Evolutionary conservation across 2,113 vertebrate genomes (phyloP), one percentile per base, ranked within the genome.

Genomic region (Bambusicola thoracicus): DNA sequence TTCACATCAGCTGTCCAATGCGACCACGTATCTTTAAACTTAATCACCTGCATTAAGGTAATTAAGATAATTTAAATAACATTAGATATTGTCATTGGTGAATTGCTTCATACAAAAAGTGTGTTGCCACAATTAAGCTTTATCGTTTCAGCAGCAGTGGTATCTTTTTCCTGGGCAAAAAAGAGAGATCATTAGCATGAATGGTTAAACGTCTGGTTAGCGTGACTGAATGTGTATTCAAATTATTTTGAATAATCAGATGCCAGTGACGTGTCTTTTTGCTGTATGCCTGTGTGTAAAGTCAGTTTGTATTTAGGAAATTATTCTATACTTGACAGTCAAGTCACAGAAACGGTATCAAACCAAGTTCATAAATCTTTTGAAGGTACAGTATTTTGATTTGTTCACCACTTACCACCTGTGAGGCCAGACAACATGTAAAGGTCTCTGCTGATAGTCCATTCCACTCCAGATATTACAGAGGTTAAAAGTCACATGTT

Each of bases 401-500:
- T 81, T 78, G 68, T 78, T 82, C 92, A 87, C 59, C 96, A 98
- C 98, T 98, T 98, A 98, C 99, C 99, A 99, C 98, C 99, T 98
- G 97, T 98, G 98, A 95, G 98, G 98, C 98, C 98, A 98, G 70
- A 98, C 97, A 94, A 98, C 87, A 81, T 98, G 98, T 61, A 99
- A 87, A 36, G 97, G 97, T 96, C 95, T 96, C 85, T 97, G 95
- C 84, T 97, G 97, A 97, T 89, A 92, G 85, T 94, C 92, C 49
- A 2, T 74, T 83, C 81, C 96, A 81, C 70, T 93, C 86, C 77
- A 82, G 88, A 74, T 73, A 76, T 85, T 72, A 90, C 34, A 56
- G 30, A 69, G 85, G 93, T 87, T 81, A 95, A 92, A 93, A 97
- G 95, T 89, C 88, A 90, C 58, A 78, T 62, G 30, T 90, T 93